phyloP scores from a whole-genome alignment of 2,888 invertebrate species.

The Emmelina monodactyla region DNA sequence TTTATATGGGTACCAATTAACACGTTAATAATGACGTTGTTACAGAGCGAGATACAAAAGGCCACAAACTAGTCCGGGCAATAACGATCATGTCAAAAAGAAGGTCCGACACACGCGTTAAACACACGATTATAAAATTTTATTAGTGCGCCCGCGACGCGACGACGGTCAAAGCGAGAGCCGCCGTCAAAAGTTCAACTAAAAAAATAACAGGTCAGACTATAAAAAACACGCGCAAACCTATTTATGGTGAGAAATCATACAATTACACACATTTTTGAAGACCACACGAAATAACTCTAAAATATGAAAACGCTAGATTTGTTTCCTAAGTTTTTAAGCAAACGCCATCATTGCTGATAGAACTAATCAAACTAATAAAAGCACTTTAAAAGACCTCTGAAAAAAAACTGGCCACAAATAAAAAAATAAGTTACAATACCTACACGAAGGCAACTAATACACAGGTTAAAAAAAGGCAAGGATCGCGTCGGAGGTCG shows the following conservation, averaged over 20 bases:
- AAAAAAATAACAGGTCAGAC: constrained; percentile 59
- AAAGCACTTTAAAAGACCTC: constrained; percentile 16
- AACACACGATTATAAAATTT: constrained; percentile 66
- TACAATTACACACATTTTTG: constrained; percentile 4
- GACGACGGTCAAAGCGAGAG: constrained; percentile 62
- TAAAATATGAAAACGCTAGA: no score
- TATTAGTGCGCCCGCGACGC: constrained; percentile 64
- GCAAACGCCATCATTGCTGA: no score
- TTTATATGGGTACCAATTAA: constrained; percentile 54
- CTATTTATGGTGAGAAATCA: neutral
- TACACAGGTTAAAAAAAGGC: constrained; percentile 65
- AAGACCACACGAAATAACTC: no score
- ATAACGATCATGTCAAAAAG: constrained; percentile 64
- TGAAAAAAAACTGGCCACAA: constrained; percentile 47
- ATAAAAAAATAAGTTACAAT: constrained; percentile 62
- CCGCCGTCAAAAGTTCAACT: constrained; percentile 59
- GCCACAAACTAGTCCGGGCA: constrained; percentile 55
- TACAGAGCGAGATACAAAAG: constrained; percentile 50
- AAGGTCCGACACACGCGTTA: constrained; percentile 63
- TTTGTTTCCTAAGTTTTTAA: no score
- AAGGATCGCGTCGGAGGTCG: constrained; percentile 64
- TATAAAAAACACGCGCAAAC: constrained; percentile 53
- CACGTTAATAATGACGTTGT: constrained; percentile 60
- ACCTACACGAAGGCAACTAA: constrained; percentile 66
- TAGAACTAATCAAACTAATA: no score